phyloP scores from a whole-genome alignment of 2,113 vertebrate species.

The Gadus chalcogrammus region DNA sequence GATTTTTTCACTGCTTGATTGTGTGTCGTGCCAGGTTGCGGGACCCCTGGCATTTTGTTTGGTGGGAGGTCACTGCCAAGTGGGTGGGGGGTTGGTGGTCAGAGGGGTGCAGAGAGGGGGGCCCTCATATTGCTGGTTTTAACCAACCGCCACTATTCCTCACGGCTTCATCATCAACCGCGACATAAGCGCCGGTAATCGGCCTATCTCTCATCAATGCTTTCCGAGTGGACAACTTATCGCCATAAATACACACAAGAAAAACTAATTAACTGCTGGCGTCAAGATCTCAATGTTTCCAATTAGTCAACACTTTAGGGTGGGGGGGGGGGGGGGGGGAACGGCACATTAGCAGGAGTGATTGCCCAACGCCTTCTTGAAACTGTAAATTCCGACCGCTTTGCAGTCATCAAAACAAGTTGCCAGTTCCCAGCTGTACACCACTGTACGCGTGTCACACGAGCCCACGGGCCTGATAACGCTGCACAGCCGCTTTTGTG shows the following conservation, averaged over 20 bases:
- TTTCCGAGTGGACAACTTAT: constrained; percentile 60
- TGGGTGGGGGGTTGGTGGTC: not conserved
- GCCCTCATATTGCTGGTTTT: not conserved
- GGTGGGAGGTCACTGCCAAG: not conserved
- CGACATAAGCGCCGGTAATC: constrained; percentile 41
- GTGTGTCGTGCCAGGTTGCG: too few relatives aligned
- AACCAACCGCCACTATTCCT: too few relatives aligned
- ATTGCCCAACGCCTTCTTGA: constrained; percentile 38
- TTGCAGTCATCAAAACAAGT: constrained; percentile 27
- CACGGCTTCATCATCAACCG: constrained; percentile 20
- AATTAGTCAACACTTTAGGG: constrained; percentile 72
- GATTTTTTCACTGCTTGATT: too few relatives aligned
- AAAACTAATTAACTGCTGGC: constrained; percentile 68
- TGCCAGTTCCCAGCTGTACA: not conserved
- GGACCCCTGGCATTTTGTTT: too few relatives aligned
- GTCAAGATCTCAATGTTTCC: constrained; percentile 69
- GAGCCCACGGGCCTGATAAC: too few relatives aligned
- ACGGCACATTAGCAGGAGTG: constrained; percentile 57
- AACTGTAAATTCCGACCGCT: constrained; percentile 17
- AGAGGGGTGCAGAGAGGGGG: not conserved
- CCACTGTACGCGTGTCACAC: too few relatives aligned
- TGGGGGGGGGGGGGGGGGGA: not conserved
- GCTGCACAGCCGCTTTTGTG: too few relatives aligned
- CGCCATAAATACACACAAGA: constrained; percentile 67
- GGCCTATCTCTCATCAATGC: constrained; percentile 62